Evolutionary conservation across 2,888 invertebrate species (phyloP), one percentile per base, ranked within the genome.

Genomic region (Notocelia uddmanniana): DNA sequence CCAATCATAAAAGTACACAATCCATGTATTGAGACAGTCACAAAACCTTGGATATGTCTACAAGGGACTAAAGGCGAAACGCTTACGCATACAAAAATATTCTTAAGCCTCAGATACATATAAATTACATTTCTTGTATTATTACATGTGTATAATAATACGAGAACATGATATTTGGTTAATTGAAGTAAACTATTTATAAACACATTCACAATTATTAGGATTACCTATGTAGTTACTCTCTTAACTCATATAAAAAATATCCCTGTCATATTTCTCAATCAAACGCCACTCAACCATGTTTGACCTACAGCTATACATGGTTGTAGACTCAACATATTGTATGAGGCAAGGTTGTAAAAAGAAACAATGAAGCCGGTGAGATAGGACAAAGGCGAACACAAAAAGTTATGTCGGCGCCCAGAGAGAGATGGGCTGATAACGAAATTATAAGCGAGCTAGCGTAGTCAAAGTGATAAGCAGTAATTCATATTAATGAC

Each of bases 361-460:
- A 83, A 81, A 80, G 80, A 83, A 83, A 86, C 84, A 85, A 85
- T 81, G 82, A 79, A 80, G 81, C 74, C 71, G 81, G 80, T 82
- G 81, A 83, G 86, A 87, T 83, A 83, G 82, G 77, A 77, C 76
- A 79, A 81, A 79, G 77, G 78, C 74, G 80, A 78, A 79, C 78
- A 85, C 81, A 85, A 85, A 87, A 86, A 82, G 80, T 79, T 79
- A 77, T 73, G 83, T 82, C 84, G 86, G 84, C 82, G 79, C 81
- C 81, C 78, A 78, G 73, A 79, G 81, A 81, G 79, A 85, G 88
- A 89, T 88, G 81, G 68, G 75, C 75, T 81, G 89, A 89, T 89
- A 89, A 88, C 81, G 73, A 85, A 87, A 87, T 87, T 87, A 86
- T 84, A 85, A 87, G 81, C 80, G 79, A 81, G 77, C 76, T 74